phyloP scores from a whole-genome alignment of 2,113 vertebrate genomes.

The Neomonachus schauinslandi region DNA sequence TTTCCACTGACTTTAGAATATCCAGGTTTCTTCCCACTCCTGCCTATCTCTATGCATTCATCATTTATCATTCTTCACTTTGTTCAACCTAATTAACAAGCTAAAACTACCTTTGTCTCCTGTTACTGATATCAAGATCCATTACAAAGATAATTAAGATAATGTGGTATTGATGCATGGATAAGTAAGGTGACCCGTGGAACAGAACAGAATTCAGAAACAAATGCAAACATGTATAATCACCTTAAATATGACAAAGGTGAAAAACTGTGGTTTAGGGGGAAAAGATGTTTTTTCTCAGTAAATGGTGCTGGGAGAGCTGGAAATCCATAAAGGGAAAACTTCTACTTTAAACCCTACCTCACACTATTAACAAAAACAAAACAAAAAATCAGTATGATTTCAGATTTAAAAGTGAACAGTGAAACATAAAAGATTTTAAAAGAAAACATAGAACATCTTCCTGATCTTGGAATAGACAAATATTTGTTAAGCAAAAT shows the following conservation, averaged over 20 bases:
- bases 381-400: not conserved
- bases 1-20: not conserved
- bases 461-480: not conserved
- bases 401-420: constrained; percentile 26
- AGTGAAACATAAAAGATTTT: not conserved
- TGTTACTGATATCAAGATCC: not conserved
- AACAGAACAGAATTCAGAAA: not conserved
- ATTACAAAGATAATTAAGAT: not conserved
- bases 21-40: not conserved
- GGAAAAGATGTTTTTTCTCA: not conserved
- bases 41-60: not conserved
- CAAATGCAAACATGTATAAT: not conserved
- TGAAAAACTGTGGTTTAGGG: not conserved
- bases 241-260: not conserved
- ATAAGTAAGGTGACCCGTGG: not conserved
- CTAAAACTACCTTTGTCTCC: not conserved
- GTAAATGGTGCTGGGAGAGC: not conserved
- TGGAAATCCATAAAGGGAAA: not conserved
- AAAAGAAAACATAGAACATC: not conserved
- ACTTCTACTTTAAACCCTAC: not conserved
- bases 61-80: not conserved
- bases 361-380: not conserved
- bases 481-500: not conserved
- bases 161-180: not conserved
- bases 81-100: not conserved